Evolutionary conservation across 2,888 invertebrate species (phyloP).

Genomic region (Enchytraeus crypticus): DNA sequence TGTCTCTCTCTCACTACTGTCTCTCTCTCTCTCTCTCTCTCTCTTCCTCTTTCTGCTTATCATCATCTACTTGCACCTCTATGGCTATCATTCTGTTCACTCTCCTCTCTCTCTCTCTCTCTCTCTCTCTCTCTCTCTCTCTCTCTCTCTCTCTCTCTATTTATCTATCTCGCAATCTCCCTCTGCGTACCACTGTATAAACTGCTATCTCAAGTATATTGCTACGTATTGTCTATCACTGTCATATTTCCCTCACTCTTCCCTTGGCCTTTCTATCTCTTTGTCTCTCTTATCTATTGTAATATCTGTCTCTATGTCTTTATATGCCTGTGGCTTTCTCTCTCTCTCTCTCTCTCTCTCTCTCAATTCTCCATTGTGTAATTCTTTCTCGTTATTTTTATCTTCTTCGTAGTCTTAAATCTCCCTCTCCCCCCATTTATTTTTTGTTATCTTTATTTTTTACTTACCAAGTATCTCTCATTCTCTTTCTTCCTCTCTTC

Average conservation of each 20-base stretch:
- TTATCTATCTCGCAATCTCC: slow-evolving; percentile 2
- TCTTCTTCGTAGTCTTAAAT: no score
- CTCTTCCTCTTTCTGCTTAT: not conserved
- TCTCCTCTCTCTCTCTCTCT: not conserved
- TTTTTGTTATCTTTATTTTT: no score
- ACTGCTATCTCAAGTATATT: not conserved
- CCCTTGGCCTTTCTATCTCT: not conserved
- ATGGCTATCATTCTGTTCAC: not conserved
- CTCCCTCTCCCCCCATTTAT: no score
- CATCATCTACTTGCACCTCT: not conserved
- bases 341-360: not conserved
- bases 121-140: slow-evolving; percentile 7
- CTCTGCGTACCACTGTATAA: slow-evolving; percentile 1
- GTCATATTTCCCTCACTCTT: no score
- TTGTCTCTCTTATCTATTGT: not conserved
- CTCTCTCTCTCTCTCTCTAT: no score
- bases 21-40: not conserved
- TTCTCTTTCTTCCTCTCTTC: no score
- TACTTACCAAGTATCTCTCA: no score
- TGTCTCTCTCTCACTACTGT: slow-evolving; percentile 6
- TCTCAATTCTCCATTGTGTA: not conserved
- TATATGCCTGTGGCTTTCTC: not conserved
- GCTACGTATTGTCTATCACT: not conserved
- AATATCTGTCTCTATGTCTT: not conserved
- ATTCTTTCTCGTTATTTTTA: not conserved